Conservation (phyloP, 1,140 invertebrate species). For the Alviniconcha marisindica region DNA sequence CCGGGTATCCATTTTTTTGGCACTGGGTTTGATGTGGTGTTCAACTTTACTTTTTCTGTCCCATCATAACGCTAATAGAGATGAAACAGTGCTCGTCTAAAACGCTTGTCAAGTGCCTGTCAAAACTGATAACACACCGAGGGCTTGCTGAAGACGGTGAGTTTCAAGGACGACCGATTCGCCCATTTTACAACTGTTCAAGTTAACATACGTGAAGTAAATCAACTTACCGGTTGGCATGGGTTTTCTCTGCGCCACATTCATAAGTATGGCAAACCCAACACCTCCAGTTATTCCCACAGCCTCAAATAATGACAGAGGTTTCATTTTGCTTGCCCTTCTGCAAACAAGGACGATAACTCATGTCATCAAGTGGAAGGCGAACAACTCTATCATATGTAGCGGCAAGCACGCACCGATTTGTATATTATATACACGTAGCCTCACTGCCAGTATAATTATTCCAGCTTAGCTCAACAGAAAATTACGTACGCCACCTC, state of each 20-base stretch:
- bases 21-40: background rate
- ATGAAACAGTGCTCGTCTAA: background rate
- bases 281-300: background rate
- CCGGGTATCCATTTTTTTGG: background rate
- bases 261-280: background rate
- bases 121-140: too few relatives aligned
- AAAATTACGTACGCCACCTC: too few relatives aligned
- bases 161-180: background rate
- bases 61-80: background rate
- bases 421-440: too few relatives aligned
- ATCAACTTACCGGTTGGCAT: background rate
- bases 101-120: background rate
- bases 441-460: too few relatives aligned
- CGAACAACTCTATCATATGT: too few relatives aligned
- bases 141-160: too few relatives aligned
- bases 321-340: background rate
- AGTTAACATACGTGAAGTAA: background rate
- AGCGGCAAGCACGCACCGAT: too few relatives aligned
- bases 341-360: background rate
- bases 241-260: background rate
- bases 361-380: background rate
- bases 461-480: too few relatives aligned
- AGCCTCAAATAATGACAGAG: background rate
- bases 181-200: background rate
- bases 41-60: background rate